Evolutionary conservation across 2,797 vertebrate genomes (phyloP).

Genomic region (Echiichthys vipera): DNA sequence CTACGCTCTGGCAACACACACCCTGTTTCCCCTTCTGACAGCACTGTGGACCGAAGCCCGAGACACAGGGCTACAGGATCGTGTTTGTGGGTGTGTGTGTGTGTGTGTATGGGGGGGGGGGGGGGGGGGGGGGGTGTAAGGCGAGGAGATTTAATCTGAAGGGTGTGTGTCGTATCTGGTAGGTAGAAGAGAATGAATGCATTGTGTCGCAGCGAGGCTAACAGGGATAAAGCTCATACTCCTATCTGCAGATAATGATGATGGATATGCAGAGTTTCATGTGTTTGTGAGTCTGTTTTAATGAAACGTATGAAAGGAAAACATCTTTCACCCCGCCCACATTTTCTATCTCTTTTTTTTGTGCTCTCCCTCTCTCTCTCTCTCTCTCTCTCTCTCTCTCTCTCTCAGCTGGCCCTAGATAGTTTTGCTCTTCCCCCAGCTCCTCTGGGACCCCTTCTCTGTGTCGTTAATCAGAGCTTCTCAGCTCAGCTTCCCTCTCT

Average conservation of each 20-base stretch:
- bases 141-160: conserved; percentile 73
- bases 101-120: no score
- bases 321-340: conserved; percentile 40
- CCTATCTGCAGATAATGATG: conserved; percentile 65
- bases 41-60: conserved; percentile 65
- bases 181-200: conserved; percentile 34
- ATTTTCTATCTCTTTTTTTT: conserved; percentile 62
- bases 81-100: no score
- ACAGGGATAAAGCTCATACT: conserved; percentile 36
- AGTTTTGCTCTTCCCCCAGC: conserved; percentile 79
- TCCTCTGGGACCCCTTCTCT: conserved; percentile 82
- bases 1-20: conserved; percentile 78
- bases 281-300: conserved; percentile 70
- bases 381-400: conserved; percentile 27
- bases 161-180: conserved; percentile 49
- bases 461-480: conserved; percentile 85
- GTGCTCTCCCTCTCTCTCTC: conserved; percentile 34
- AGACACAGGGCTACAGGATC: conserved; percentile 47
- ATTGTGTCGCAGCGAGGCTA: conserved; percentile 41
- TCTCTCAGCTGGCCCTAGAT: conserved; percentile 82
- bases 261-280: conserved; percentile 69
- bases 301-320: conserved; percentile 75
- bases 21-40: conserved; percentile 75
- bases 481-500: conserved; percentile 76
- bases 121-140: conserved; percentile 45